Conservation (phyloP, 2,797 vertebrate species). For the Pantherophis vulpinus region DNA sequence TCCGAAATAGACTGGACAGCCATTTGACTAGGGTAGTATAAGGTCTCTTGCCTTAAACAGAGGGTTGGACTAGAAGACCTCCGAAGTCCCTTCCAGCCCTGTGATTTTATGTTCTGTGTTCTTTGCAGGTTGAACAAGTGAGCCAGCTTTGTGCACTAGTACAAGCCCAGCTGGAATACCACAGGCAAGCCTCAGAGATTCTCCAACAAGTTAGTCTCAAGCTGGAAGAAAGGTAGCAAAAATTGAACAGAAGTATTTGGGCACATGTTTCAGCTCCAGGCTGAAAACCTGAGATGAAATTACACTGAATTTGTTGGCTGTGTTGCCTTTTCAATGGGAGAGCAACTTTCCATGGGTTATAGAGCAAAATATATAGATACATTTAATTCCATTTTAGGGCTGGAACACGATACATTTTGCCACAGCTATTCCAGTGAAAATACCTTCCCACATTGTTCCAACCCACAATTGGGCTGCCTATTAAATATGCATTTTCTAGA, state of each 20-base stretch:
- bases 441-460: not conserved
- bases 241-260: not conserved
- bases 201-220: slow-evolving; percentile 89
- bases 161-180: slow-evolving; percentile 96
- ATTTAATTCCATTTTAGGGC: not conserved
- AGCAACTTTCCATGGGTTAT: not conserved
- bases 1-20: not conserved
- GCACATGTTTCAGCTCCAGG: no score
- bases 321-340: not conserved
- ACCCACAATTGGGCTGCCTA: not conserved
- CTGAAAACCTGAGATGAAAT: not conserved
- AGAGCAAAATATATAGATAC: not conserved
- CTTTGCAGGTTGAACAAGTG: slow-evolving; percentile 92
- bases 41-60: not conserved
- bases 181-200: slow-evolving; percentile 90
- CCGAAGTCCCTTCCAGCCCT: not conserved
- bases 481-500: not conserved
- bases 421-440: not conserved
- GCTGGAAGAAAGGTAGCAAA: slow-evolving; percentile 86
- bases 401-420: not conserved
- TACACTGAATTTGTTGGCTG: not conserved
- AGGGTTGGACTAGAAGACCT: not conserved
- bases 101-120: not conserved
- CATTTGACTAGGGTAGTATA: not conserved
- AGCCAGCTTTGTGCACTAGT: slow-evolving; percentile 94